Percentiles rank a stretch among this genome's conserved stretches.
These are phyloP conservation scores for Fulmarus glacialis DNA, from an alignment of 2,113 vertebrate genomes.

Conservation along the genomic window DNA sequence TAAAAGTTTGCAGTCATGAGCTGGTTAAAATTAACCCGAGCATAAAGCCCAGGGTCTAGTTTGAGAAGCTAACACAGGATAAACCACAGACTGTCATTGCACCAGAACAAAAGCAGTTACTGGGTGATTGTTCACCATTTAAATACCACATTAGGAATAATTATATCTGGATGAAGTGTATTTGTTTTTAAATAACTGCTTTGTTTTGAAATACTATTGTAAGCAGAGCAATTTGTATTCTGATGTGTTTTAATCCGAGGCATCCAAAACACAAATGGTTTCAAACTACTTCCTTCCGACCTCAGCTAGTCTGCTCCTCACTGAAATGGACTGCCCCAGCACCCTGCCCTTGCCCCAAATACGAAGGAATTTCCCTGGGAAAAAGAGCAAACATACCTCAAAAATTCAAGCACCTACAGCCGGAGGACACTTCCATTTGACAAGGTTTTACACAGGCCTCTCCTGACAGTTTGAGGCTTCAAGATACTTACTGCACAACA, in stretches of 20 bases:
- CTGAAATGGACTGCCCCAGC: not conserved
- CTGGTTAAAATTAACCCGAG: constrained; percentile 29
- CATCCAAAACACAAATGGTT: not conserved
- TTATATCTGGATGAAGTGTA: not conserved
- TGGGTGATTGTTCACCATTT: not conserved
- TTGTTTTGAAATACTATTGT: not conserved
- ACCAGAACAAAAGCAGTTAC: not conserved
- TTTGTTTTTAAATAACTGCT: not conserved
- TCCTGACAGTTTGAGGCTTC: not conserved
- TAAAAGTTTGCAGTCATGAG: not conserved
- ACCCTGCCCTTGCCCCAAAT: not conserved
- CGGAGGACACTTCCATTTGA: not conserved
- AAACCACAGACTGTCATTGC: not conserved
- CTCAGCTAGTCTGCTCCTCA: not conserved
- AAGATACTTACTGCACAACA: not conserved
- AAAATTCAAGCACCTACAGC: not conserved
- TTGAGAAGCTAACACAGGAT: not conserved
- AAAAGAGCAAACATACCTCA: not conserved
- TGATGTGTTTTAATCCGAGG: not conserved
- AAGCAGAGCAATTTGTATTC: not conserved
- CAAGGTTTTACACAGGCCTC: not conserved
- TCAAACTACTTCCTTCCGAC: not conserved
- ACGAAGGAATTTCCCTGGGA: not conserved
- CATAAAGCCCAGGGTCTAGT: not conserved
- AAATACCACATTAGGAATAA: not conserved